Evolutionary conservation across 2,113 vertebrate genomes (phyloP).

Genomic region (Anser cygnoides): DNA sequence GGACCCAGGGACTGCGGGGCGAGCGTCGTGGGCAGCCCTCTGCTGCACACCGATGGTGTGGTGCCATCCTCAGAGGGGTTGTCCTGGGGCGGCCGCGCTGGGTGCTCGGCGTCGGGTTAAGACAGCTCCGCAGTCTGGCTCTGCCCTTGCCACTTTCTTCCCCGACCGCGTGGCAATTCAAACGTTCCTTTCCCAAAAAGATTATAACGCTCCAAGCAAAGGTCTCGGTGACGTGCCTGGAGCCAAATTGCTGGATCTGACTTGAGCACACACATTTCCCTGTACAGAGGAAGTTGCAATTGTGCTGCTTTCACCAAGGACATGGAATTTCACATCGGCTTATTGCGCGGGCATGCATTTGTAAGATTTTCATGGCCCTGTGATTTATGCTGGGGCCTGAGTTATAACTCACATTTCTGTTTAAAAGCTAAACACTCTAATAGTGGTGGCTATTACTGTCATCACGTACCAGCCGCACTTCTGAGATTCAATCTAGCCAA

Average conservation of each 20-base stretch:
- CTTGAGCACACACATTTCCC: neutral
- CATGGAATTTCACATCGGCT: neutral
- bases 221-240: neutral
- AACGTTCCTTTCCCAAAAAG: neutral
- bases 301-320: constrained; percentile 1
- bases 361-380: neutral
- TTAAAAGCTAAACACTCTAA: constrained; percentile 63
- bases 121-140: neutral
- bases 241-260: neutral
- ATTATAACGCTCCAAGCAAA: neutral
- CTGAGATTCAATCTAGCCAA: constrained; percentile 29
- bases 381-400: constrained; percentile 40
- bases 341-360: neutral
- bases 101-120: too few relatives aligned
- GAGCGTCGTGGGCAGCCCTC: too few relatives aligned
- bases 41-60: too few relatives aligned
- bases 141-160: neutral
- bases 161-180: neutral
- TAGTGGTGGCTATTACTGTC: constrained; percentile 58
- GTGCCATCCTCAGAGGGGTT: neutral
- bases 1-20: neutral
- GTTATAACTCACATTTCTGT: constrained; percentile 61
- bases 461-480: constrained; percentile 14
- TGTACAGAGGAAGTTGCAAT: neutral
- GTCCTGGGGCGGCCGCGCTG: neutral